A percentile compares a stretch with the other conserved stretches of the same genome.
Conservation (phyloP, 2,797 vertebrate genomes). For the Sorex maritimensis region DNA sequence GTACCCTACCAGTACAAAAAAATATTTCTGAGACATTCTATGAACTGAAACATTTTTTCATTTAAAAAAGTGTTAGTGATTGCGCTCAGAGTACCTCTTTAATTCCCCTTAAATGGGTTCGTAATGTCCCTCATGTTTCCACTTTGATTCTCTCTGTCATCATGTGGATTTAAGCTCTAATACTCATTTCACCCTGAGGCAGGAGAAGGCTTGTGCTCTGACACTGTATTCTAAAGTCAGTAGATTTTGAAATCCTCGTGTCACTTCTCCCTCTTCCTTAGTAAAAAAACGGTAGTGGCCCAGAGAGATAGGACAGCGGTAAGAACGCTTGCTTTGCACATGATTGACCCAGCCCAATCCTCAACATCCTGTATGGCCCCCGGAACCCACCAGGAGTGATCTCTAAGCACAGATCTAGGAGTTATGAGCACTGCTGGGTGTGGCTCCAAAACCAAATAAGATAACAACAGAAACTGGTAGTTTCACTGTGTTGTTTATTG, state of each 20-base stretch:
- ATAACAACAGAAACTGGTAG: no score
- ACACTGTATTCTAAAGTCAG: constrained; percentile 9
- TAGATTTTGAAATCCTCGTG: constrained; percentile 41
- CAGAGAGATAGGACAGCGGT: no score
- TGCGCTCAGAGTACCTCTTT: not conserved
- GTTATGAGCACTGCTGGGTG: no score
- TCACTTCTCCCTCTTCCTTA: not conserved
- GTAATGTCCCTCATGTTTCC: not conserved
- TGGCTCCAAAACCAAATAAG: no score
- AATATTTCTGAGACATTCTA: not conserved
- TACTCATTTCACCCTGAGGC: not conserved
- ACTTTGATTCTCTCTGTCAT: not conserved
- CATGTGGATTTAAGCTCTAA: not conserved
- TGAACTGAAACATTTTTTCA: constrained; percentile 2
- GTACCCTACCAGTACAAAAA: not conserved
- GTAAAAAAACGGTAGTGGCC: not conserved
- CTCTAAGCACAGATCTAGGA: no score
- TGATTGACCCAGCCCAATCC: no score
- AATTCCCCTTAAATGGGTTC: constrained; percentile 39
- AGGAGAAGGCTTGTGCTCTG: not conserved
- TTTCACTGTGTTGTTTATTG: no score
- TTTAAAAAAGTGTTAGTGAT: not conserved
- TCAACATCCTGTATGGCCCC: no score
- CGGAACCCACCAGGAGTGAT: no score
- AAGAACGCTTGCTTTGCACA: not conserved